Percentiles rank a stretch among this genome's conserved stretches.
Conservation (phyloP, 2,113 vertebrate species). For the Turnix velox region DNA sequence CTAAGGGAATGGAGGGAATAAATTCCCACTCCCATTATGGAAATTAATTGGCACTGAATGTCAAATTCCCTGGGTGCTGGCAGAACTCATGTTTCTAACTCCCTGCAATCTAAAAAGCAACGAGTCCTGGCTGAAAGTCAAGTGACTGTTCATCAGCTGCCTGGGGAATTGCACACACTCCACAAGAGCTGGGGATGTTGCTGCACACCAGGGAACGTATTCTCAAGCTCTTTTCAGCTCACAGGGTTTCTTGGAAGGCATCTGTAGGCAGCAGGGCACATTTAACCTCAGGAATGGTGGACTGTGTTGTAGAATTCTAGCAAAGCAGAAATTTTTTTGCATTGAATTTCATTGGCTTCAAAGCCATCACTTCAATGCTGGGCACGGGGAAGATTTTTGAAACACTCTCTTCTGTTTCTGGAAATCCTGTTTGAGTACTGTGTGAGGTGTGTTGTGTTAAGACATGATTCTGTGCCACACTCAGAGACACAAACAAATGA, state of each 20-base stretch:
- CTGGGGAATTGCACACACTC: neutral
- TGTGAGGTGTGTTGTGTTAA: neutral
- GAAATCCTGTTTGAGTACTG: neutral
- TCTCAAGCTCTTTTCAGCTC: neutral
- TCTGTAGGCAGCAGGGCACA: neutral
- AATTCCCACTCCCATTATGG: conserved; percentile 12
- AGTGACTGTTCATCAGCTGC: neutral
- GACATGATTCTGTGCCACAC: neutral
- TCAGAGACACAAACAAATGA: neutral
- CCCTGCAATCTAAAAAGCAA: neutral
- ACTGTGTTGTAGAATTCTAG: neutral
- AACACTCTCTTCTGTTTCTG: neutral
- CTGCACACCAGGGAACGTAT: neutral
- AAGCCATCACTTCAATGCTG: neutral
- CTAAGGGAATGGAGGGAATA: neutral
- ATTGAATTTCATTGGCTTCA: neutral
- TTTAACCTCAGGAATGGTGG: neutral
- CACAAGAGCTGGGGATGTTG: neutral
- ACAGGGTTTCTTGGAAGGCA: neutral
- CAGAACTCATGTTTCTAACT: neutral
- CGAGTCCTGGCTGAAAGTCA: neutral
- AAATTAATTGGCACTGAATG: conserved; percentile 56
- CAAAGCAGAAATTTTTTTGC: neutral
- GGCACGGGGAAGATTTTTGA: neutral
- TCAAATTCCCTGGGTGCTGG: neutral